Conservation (phyloP, 2,888 invertebrate genomes). For the Microchrysa polita region DNA sequence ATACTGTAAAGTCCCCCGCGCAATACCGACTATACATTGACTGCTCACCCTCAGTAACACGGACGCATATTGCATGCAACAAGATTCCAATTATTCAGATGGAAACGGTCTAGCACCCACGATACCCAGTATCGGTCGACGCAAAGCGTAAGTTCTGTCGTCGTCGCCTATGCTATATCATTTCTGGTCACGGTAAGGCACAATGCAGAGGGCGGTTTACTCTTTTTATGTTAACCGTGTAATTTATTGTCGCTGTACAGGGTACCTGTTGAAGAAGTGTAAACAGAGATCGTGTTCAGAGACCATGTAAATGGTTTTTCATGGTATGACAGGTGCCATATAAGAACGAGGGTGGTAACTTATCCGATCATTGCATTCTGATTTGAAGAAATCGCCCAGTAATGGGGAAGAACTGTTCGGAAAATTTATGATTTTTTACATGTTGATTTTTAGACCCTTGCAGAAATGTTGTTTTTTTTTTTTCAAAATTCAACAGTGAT, state of each 20-base stretch:
- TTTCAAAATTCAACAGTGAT: no score
- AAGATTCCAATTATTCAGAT: background rate
- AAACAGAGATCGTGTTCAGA: slow-evolving; percentile 32
- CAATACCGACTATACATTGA: background rate
- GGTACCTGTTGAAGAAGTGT: background rate
- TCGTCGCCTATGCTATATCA: slow-evolving; percentile 25
- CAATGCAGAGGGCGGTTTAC: slow-evolving; percentile 34
- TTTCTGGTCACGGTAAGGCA: slow-evolving; percentile 43
- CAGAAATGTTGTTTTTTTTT: no score
- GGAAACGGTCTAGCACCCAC: slow-evolving; percentile 48
- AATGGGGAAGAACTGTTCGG: no score
- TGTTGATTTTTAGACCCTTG: no score
- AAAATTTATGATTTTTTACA: no score
- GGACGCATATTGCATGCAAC: background rate
- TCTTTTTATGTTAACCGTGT: slow-evolving; percentile 19
- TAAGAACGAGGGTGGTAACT: slow-evolving; percentile 36
- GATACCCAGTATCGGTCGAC: slow-evolving; percentile 5
- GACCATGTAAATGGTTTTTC: slow-evolving; percentile 47
- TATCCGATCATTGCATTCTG: slow-evolving; percentile 34
- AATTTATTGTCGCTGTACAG: slow-evolving; percentile 24
- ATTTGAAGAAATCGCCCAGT: slow-evolving; percentile 43
- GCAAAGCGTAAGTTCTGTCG: background rate
- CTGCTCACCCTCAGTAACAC: background rate
- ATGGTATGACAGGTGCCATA: slow-evolving; percentile 44
- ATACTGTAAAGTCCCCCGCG: background rate